phyloP scores from a whole-genome alignment of 1,140 invertebrate species.

The Drosophila rhopaloa region DNA sequence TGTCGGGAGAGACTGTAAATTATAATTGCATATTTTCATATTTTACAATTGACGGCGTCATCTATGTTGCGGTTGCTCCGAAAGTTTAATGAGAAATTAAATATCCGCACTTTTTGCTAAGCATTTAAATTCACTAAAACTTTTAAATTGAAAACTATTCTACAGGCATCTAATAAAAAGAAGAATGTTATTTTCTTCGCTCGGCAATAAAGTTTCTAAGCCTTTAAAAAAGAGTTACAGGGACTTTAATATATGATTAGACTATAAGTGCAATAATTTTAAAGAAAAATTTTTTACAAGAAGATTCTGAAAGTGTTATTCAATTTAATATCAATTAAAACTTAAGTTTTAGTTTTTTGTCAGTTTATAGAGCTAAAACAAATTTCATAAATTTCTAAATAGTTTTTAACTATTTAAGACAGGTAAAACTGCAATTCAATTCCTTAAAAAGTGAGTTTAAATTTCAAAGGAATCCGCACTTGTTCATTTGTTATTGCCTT shows the following conservation, averaged over 20 bases:
- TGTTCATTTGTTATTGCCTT: slow-evolving; percentile 15
- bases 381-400: too few relatives aligned
- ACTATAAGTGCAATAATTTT: too few relatives aligned
- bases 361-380: too few relatives aligned
- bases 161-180: neutral
- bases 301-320: too few relatives aligned
- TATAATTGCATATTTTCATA: slow-evolving; percentile 83
- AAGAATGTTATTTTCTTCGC: neutral
- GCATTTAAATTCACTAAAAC: slow-evolving; percentile 59
- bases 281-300: too few relatives aligned
- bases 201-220: neutral
- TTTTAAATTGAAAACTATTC: slow-evolving; percentile 62
- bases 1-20: slow-evolving; percentile 63
- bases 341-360: too few relatives aligned
- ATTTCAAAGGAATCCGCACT: neutral
- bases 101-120: slow-evolving; percentile 51
- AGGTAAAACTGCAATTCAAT: neutral
- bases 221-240: neutral
- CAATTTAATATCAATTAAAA: too few relatives aligned
- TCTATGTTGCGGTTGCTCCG: slow-evolving; percentile 28
- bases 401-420: too few relatives aligned
- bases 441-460: neutral
- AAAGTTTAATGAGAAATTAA: slow-evolving; percentile 72
- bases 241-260: too few relatives aligned
- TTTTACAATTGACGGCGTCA: slow-evolving; percentile 78